phyloP scores from a whole-genome alignment of 2,888 invertebrate species.

The Ornithoptera alexandrae region DNA sequence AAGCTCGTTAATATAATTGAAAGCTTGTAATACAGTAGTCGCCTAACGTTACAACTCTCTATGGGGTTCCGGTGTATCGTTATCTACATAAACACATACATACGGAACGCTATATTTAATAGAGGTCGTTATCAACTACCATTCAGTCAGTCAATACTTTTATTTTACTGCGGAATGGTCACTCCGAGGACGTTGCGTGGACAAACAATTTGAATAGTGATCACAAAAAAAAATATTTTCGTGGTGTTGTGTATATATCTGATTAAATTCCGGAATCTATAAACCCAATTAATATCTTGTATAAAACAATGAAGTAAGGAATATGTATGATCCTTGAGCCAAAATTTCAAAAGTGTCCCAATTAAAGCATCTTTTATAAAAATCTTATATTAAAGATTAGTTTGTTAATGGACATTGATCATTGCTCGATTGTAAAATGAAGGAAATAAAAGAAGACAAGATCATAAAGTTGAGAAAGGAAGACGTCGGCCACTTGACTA shows the following conservation, averaged over 20 bases:
- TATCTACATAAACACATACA: conserved; percentile 40
- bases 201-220: not conserved
- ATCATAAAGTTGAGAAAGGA: conserved; percentile 53
- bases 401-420: conserved; percentile 17
- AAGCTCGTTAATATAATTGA: conserved; percentile 3
- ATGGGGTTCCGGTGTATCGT: conserved; percentile 47
- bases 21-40: conserved; percentile 39
- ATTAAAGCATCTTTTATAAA: conserved; percentile 31
- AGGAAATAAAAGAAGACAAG: conserved; percentile 52
- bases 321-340: conserved; percentile 35
- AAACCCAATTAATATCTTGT: conserved; percentile 13
- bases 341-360: conserved; percentile 33
- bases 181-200: conserved; percentile 25
- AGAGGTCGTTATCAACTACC: conserved; percentile 55
- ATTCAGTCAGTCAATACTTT: conserved; percentile 58
- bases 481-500: conserved; percentile 52
- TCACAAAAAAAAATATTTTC: not conserved
- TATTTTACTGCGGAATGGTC: conserved; percentile 45
- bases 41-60: conserved; percentile 42
- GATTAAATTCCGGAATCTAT: conserved; percentile 23
- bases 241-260: not conserved
- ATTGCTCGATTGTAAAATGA: conserved; percentile 46
- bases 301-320: conserved; percentile 16
- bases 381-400: conserved; percentile 17
- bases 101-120: conserved; percentile 45